These are phyloP conservation scores for Ceuthmochares aereus DNA, from an alignment of 2,113 vertebrate genomes.

Conservation along the genomic window DNA sequence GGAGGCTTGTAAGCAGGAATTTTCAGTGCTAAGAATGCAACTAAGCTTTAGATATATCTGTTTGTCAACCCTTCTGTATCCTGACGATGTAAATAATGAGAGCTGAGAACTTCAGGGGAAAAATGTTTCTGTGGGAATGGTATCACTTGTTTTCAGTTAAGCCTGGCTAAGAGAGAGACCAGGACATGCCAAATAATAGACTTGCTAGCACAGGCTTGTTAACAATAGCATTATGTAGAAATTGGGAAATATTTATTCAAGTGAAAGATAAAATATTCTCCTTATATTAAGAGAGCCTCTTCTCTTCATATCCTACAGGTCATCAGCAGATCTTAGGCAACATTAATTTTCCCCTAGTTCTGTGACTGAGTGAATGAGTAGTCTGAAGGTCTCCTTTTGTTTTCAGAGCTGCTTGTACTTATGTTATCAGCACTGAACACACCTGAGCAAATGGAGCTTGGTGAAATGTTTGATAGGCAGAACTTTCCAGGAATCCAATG, in stretches of 20 bases:
- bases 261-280: not conserved
- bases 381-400: conserved; percentile 15
- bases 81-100: not conserved
- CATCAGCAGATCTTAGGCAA: not conserved
- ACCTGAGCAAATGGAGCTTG: not conserved
- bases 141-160: not conserved
- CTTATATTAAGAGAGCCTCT: not conserved
- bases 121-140: not conserved
- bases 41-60: not conserved
- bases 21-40: not conserved
- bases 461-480: not conserved
- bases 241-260: not conserved
- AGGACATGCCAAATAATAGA: not conserved
- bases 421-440: conserved; percentile 35
- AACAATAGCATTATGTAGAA: not conserved
- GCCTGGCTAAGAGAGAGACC: not conserved
- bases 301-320: not conserved
- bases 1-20: not conserved
- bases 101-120: not conserved
- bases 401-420: not conserved
- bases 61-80: not conserved
- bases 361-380: not conserved
- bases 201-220: not conserved
- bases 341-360: not conserved
- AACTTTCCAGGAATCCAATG: conserved; percentile 40